These are phyloP conservation scores for Symphodus melops DNA, from an alignment of 2,113 vertebrate genomes.

Conservation along the genomic window DNA sequence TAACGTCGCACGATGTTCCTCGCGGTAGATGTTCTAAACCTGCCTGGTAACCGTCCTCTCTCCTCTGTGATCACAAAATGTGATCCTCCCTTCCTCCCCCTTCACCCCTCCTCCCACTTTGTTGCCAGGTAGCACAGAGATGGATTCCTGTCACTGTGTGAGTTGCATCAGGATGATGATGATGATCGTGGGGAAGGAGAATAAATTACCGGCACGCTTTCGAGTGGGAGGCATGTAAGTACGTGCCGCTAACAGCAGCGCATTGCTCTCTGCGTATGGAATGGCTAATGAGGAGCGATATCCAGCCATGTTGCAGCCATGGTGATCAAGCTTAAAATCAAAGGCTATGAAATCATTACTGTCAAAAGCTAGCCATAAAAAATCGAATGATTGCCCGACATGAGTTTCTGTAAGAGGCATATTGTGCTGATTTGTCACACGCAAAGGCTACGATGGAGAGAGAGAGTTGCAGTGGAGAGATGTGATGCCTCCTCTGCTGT, in stretches of 20 bases:
- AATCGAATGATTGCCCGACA: conserved; percentile 62
- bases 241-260: conserved; percentile 58
- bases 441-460: conserved; percentile 20
- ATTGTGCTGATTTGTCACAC: conserved; percentile 43
- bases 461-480: conserved; percentile 9
- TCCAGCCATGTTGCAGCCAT: conserved; percentile 56
- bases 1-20: conserved; percentile 17
- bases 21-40: conserved; percentile 38
- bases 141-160: conserved; percentile 73
- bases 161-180: conserved; percentile 73
- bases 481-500: conserved; percentile 19
- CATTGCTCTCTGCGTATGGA: conserved; percentile 66
- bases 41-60: conserved; percentile 64
- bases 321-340: conserved; percentile 67
- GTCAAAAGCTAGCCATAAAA: conserved; percentile 49
- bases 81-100: conserved; percentile 32
- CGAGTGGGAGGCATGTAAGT: conserved; percentile 75
- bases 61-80: conserved; percentile 62
- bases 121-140: conserved; percentile 73
- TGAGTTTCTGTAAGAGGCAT: conserved; percentile 45
- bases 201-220: conserved; percentile 74
- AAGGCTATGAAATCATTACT: conserved; percentile 72
- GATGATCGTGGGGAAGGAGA: conserved; percentile 65
- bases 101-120: conserved; percentile 52
- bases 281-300: conserved; percentile 69